Evolutionary conservation across 35 echinoderm and acorn worm species (phyloP).

Genomic region (Apostichopus parvimensis): DNA sequence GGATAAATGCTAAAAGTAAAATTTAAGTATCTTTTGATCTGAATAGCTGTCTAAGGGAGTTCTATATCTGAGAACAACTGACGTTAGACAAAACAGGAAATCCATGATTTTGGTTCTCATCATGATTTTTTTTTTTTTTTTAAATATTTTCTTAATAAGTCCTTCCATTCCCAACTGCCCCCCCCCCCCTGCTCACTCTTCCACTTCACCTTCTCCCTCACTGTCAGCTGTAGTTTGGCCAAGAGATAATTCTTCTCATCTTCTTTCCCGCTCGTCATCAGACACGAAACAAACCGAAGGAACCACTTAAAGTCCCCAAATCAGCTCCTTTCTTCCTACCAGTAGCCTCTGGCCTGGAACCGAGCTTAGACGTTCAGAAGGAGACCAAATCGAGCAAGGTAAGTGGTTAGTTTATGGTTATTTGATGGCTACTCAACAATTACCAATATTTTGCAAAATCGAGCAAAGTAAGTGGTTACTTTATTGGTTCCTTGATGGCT

Average conservation of each 20-base stretch:
- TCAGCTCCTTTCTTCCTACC: constrained; percentile 95
- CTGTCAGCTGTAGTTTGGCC: not conserved
- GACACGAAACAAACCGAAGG: constrained; percentile 94
- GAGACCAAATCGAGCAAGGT: constrained; percentile 5
- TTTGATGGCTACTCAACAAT: too few species aligned
- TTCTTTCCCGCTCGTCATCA: constrained; percentile 27
- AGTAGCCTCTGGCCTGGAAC: constrained; percentile 69
- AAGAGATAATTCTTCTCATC: not conserved
- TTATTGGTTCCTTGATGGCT: too few species aligned
- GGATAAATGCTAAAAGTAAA: too few species aligned
- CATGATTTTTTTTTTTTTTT: too few species aligned
- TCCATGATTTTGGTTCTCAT: too few species aligned
- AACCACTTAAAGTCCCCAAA: constrained; percentile 85
- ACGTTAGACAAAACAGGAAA: too few species aligned
- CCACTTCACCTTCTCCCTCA: not conserved
- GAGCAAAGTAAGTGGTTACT: not conserved
- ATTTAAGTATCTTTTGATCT: too few species aligned
- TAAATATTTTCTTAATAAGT: too few species aligned
- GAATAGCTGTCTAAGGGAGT: too few species aligned
- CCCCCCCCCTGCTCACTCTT: too few species aligned
- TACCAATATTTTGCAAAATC: too few species aligned
- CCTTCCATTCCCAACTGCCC: not conserved
- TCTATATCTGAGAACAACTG: too few species aligned
- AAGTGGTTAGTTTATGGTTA: not conserved
- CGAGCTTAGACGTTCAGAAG: constrained; percentile 64